A percentile compares a stretch with the other conserved stretches of the same genome.
These are phyloP conservation scores for Lepilemur ruficaudatus DNA, from an alignment of 2,797 vertebrate species.

Conservation along the genomic window DNA sequence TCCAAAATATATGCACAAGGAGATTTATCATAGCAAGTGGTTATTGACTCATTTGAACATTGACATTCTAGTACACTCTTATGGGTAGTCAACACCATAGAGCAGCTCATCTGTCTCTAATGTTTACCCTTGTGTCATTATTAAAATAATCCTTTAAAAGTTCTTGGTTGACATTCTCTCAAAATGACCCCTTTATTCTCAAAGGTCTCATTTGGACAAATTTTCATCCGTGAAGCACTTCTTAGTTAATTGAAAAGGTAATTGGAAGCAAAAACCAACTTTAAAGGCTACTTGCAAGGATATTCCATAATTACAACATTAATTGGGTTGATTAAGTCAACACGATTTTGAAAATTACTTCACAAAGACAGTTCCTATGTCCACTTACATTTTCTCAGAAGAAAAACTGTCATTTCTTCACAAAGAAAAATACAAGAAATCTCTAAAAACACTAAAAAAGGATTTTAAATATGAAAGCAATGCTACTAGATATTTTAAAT, in stretches of 20 bases:
- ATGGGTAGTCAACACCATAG: neutral
- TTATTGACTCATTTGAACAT: neutral
- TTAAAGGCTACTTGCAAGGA: slow-evolving; percentile 42
- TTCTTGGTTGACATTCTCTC: neutral
- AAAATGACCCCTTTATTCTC: slow-evolving; percentile 48
- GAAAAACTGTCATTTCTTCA: neutral
- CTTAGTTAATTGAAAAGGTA: slow-evolving; percentile 63
- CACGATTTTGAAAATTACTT: slow-evolving; percentile 72
- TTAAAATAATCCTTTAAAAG: slow-evolving; percentile 52
- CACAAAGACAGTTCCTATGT: slow-evolving; percentile 44
- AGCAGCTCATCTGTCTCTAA: neutral
- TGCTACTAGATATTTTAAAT: neutral
- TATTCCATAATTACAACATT: slow-evolving; percentile 68
- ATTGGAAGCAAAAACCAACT: slow-evolving; percentile 52
- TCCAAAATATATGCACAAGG: neutral
- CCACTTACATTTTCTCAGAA: slow-evolving; percentile 3
- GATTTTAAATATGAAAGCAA: slow-evolving; percentile 8
- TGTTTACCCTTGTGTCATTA: neutral
- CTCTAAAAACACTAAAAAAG: neutral
- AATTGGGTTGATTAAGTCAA: slow-evolving; percentile 64
- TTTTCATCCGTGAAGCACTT: slow-evolving; percentile 57
- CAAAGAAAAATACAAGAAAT: slow-evolving; percentile 40
- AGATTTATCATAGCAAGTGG: neutral
- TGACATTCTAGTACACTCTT: neutral
- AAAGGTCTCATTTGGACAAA: slow-evolving; percentile 31